Conservation (phyloP, 2,113 vertebrate genomes). For the Corydoras sp. region DNA sequence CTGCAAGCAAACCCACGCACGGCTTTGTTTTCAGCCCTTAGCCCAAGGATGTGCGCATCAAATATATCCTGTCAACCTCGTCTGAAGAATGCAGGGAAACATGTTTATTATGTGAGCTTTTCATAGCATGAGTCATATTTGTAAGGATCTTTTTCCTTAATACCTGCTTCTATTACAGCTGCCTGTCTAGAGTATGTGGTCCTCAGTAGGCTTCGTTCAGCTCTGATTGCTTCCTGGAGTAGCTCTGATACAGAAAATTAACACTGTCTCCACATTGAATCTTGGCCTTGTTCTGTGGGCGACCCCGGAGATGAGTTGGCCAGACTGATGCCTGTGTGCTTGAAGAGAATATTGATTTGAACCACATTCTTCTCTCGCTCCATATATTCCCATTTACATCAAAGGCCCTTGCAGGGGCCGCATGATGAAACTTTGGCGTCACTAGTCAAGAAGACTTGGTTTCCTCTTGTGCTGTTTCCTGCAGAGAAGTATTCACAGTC, state of each 20-base stretch:
- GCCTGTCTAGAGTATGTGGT: constrained; percentile 1
- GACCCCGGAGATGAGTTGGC: constrained; percentile 8
- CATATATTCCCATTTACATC: constrained; percentile 41
- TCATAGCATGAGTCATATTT: constrained; percentile 9
- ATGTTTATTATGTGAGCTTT: neutral
- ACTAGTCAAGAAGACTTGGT: constrained; percentile 7
- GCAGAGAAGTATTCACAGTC: constrained; percentile 6
- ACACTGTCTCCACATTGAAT: constrained; percentile 8
- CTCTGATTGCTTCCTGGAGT: constrained; percentile 10
- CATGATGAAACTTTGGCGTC: constrained; percentile 40
- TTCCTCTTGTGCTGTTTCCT: constrained; percentile 15
- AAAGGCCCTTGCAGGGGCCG: constrained; percentile 23
- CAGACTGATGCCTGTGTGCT: constrained; percentile 37
- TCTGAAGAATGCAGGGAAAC: neutral
- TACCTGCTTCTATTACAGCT: neutral
- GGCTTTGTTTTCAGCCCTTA: constrained; percentile 32
- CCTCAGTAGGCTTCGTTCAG: neutral
- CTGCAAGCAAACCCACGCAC: constrained; percentile 29
- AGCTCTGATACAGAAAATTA: constrained; percentile 13
- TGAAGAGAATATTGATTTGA: constrained; percentile 36
- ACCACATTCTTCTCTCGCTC: constrained; percentile 30
- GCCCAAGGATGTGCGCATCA: constrained; percentile 31
- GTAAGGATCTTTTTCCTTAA: constrained; percentile 4
- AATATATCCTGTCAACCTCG: constrained; percentile 20
- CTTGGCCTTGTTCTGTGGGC: constrained; percentile 6